phyloP scores from a whole-genome alignment of 2,113 vertebrate genomes.

The Podarcis muralis region DNA sequence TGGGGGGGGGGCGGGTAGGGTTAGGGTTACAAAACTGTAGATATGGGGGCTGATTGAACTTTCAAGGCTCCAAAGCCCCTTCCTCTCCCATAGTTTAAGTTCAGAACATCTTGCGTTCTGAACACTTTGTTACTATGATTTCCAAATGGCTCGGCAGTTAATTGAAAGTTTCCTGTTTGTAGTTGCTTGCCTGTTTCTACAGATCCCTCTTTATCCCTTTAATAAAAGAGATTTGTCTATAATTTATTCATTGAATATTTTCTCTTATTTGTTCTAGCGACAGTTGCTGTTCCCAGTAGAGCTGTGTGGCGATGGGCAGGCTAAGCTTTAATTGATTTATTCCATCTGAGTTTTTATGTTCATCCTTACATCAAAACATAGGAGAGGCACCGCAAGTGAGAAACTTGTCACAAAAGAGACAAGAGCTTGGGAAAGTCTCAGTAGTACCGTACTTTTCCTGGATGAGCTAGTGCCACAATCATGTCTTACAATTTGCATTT shows the following conservation, averaged over 20 bases:
- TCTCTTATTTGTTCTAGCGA: background rate
- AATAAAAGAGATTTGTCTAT: background rate
- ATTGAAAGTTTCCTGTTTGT: background rate
- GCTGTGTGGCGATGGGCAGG: too few species aligned
- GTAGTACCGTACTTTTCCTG: background rate
- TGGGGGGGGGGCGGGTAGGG: too few species aligned
- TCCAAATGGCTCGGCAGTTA: background rate
- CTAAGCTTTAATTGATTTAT: background rate
- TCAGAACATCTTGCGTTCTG: too few species aligned
- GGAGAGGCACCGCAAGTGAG: background rate
- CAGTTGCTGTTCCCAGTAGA: background rate
- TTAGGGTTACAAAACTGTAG: too few species aligned
- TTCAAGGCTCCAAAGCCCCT: too few species aligned
- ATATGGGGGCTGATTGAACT: too few species aligned
- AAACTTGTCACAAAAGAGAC: background rate
- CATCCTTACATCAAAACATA: background rate
- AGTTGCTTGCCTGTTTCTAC: background rate
- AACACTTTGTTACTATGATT: background rate
- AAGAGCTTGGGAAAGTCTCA: background rate
- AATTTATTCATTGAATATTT: background rate
- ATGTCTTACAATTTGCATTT: too few species aligned
- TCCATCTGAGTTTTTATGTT: background rate
- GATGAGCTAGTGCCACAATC: background rate
- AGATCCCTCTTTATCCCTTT: background rate
- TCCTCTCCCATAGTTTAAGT: too few species aligned